These are phyloP conservation scores for Drosophila trapezifrons DNA, from an alignment of 1,140 invertebrate species.

Conservation along the genomic window DNA sequence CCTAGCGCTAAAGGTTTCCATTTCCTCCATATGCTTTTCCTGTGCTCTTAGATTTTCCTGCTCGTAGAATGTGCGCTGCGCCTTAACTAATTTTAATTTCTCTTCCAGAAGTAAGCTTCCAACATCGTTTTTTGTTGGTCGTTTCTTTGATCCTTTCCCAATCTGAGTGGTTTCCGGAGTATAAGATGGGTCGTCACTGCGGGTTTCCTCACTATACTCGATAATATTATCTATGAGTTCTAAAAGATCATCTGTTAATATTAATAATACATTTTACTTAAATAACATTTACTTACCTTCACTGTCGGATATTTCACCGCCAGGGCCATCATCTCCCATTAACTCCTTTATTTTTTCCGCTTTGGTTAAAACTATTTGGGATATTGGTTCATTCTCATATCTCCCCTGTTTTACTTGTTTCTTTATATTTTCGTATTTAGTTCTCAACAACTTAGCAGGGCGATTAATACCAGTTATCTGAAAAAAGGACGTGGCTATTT, in stretches of 20 bases:
- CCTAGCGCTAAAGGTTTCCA: constrained; percentile 10
- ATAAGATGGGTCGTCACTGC: neutral
- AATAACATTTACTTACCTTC: neutral
- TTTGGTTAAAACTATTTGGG: neutral
- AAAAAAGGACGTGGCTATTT: neutral
- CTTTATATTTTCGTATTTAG: constrained; percentile 6
- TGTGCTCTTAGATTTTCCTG: constrained; percentile 22
- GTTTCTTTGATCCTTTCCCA: neutral
- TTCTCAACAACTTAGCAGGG: neutral
- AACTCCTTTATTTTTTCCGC: neutral
- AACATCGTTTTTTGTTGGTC: neutral
- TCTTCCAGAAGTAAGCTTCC: constrained; percentile 1
- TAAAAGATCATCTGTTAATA: neutral
- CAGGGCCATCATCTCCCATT: neutral
- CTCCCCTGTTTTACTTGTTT: neutral
- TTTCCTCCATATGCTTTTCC: constrained; percentile 18
- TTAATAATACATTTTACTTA: neutral
- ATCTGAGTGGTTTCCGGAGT: neutral
- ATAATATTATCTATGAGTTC: neutral
- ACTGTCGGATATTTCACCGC: neutral
- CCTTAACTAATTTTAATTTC: constrained; percentile 8
- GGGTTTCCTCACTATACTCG: constrained; percentile 1
- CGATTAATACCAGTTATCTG: constrained; percentile 8
- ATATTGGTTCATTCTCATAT: neutral
- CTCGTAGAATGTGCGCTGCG: constrained; percentile 11